Percentiles rank a stretch among this genome's conserved stretches.
phyloP scores from a whole-genome alignment of 2,888 invertebrate genomes.

The Eurytoma californica region DNA sequence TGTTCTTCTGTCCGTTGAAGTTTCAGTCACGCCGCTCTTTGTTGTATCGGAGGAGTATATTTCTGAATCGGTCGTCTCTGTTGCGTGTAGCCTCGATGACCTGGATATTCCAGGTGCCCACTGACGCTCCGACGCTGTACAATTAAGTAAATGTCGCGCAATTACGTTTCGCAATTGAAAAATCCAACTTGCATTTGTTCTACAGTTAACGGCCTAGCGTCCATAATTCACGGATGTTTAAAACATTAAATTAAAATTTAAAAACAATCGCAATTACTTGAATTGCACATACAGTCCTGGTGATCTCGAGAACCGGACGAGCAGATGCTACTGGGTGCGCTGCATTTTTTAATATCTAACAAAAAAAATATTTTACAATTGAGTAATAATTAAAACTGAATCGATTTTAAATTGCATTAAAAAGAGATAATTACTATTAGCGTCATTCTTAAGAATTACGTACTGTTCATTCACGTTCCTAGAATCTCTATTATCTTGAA shows the following conservation, averaged over 20 bases:
- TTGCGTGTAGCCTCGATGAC: neutral
- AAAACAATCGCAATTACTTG: neutral
- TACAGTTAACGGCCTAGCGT: neutral
- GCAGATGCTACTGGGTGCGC: neutral
- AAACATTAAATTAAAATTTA: neutral
- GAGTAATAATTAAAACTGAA: neutral
- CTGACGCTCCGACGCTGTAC: conserved; percentile 7
- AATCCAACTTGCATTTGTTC: neutral
- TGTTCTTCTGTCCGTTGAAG: neutral
- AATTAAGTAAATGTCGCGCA: neutral
- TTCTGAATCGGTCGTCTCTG: conserved; percentile 41
- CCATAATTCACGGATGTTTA: neutral
- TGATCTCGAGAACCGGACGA: neutral
- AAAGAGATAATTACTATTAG: too few relatives aligned
- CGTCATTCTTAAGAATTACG: too few relatives aligned
- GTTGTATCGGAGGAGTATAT: conserved; percentile 31
- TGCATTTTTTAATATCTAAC: neutral
- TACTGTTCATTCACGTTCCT: too few relatives aligned
- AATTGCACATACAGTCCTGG: neutral
- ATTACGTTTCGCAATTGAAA: neutral
- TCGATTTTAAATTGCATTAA: too few relatives aligned
- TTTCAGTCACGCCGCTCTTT: neutral
- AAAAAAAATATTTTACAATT: too few relatives aligned
- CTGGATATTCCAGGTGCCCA: conserved; percentile 13
- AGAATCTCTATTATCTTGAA: too few relatives aligned